A percentile compares a stretch with the other conserved stretches of the same genome.
Conservation (phyloP, 2,797 vertebrate genomes). For the Orientallactaga sibirica region DNA sequence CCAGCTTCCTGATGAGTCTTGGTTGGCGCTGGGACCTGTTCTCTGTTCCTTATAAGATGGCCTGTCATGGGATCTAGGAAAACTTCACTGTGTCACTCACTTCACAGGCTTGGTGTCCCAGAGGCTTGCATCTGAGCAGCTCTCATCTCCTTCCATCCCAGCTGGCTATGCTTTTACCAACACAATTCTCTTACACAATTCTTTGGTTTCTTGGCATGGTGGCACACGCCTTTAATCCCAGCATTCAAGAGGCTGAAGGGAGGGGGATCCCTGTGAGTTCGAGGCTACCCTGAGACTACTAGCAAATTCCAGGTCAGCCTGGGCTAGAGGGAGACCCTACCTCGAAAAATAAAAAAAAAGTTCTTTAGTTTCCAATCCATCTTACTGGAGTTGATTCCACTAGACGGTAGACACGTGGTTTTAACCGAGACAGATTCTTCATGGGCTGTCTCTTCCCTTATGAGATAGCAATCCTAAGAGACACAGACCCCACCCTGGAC, state of each 20-base stretch:
- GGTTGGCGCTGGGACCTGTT: neutral
- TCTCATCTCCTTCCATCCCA: neutral
- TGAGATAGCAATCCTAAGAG: neutral
- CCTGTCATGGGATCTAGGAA: neutral
- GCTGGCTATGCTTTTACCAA: neutral
- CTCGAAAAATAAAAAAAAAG: too few species aligned
- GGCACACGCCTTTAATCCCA: too few species aligned
- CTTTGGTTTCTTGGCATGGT: too few species aligned
- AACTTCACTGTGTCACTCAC: neutral
- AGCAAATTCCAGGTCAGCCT: too few species aligned
- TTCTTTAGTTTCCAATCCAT: neutral
- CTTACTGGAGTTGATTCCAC: neutral
- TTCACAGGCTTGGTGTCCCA: neutral
- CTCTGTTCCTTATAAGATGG: neutral
- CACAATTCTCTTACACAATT: neutral
- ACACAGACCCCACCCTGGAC: neutral
- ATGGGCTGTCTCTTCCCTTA: neutral
- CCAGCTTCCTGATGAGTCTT: too few species aligned
- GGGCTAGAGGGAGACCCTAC: too few species aligned
- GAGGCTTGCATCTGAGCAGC: neutral
- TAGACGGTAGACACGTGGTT: neutral
- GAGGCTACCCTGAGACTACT: too few species aligned
- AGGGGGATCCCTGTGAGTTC: too few species aligned
- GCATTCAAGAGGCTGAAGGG: too few species aligned
- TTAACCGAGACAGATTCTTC: neutral